Conservation (phyloP, 2,797 vertebrate genomes). For the Pagetopsis macropterus region DNA sequence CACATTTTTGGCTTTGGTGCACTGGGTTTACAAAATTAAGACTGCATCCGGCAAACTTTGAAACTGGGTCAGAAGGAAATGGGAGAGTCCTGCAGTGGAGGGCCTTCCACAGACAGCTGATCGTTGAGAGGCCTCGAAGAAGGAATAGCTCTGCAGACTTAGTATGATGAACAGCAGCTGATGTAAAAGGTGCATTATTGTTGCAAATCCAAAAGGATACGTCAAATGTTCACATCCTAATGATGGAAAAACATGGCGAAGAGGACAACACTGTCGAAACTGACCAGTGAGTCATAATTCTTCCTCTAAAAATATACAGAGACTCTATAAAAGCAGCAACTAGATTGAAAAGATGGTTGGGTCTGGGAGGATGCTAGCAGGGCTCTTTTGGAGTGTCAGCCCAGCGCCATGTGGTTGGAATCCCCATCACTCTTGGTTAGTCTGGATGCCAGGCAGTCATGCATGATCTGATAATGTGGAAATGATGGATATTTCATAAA, state of each 20-base stretch:
- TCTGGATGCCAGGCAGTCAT: conserved; percentile 46
- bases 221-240: conserved; percentile 2
- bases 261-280: conserved; percentile 10
- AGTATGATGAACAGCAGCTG: neutral
- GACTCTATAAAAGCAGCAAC: conserved; percentile 39
- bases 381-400: conserved; percentile 55
- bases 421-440: conserved; percentile 61
- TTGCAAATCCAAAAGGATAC: conserved; percentile 2
- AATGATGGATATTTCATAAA: conserved; percentile 68
- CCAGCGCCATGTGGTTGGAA: conserved; percentile 68
- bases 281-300: conserved; percentile 36
- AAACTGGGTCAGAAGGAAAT: conserved; percentile 69
- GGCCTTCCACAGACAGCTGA: conserved; percentile 42
- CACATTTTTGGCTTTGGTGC: conserved; percentile 52
- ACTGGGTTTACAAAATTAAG: conserved; percentile 36
- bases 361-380: conserved; percentile 58
- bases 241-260: conserved; percentile 16
- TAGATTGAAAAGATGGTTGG: conserved; percentile 49
- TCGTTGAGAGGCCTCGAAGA: conserved; percentile 32
- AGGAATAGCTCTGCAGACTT: conserved; percentile 1
- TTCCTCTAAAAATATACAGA: conserved; percentile 18
- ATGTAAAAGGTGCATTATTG: neutral
- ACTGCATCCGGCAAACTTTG: conserved; percentile 55
- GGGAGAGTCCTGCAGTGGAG: conserved; percentile 36
- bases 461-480: conserved; percentile 65